These are phyloP conservation scores for Eospalax fontanierii DNA, from an alignment of 2,797 vertebrate species.

Conservation along the genomic window DNA sequence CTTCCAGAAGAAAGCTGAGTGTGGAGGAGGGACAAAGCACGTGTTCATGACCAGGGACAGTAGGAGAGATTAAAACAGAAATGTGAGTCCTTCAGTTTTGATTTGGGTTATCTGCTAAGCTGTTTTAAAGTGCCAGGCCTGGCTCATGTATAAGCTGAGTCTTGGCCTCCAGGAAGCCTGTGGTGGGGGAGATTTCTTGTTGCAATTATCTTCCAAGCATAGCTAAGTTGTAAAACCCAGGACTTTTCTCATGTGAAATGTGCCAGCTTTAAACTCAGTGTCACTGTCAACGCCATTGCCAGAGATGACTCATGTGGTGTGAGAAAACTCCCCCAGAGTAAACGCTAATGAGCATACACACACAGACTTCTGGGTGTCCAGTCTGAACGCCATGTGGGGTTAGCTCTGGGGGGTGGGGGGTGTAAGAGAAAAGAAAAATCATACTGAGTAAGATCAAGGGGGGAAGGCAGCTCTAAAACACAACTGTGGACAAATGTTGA, in stretches of 20 bases:
- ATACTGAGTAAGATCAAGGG: neutral
- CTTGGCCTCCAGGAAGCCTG: neutral
- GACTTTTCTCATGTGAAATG: neutral
- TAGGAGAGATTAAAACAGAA: neutral
- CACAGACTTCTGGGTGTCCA: neutral
- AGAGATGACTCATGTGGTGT: neutral
- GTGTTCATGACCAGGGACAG: neutral
- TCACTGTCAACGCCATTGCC: neutral
- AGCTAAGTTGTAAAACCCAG: neutral
- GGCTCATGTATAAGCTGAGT: neutral
- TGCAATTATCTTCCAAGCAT: neutral
- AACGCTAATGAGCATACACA: neutral
- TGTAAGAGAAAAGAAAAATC: constrained; percentile 54
- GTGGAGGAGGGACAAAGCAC: neutral
- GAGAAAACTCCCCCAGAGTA: neutral
- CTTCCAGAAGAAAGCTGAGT: neutral
- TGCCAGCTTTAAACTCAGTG: constrained; percentile 6
- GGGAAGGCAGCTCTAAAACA: neutral
- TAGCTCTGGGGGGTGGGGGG: fast-evolving
- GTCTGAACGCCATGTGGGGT: fast-evolving
- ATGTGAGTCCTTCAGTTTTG: neutral
- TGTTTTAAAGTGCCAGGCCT: constrained; percentile 7
- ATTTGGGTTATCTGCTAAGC: neutral
- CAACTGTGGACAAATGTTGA: neutral
- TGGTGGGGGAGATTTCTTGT: neutral